Conservation (phyloP, 2,113 vertebrate genomes). For the Burhinus oedicnemus region DNA sequence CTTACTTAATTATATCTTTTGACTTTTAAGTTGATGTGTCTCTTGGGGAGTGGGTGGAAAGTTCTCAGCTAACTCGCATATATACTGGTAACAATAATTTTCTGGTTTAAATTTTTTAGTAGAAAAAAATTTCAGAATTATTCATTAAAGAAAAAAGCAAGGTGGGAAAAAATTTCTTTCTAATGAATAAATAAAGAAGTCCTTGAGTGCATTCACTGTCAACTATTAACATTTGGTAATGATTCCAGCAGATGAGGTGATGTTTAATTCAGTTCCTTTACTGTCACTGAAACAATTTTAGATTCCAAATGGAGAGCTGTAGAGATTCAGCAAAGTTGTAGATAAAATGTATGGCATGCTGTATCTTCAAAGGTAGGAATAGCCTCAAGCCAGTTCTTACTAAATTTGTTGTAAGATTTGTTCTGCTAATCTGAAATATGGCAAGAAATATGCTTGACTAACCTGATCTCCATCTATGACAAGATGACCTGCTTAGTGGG, state of each 20-base stretch:
- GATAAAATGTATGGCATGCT: neutral
- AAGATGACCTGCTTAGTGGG: neutral
- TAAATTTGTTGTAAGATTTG: neutral
- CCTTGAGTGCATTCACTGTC: neutral
- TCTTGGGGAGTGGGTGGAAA: neutral
- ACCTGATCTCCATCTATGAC: neutral
- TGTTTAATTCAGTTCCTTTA: neutral
- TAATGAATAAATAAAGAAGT: slow-evolving; percentile 2
- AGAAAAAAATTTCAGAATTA: neutral
- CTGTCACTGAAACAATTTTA: neutral
- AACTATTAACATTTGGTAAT: neutral
- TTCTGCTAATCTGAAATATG: neutral
- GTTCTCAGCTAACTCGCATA: neutral
- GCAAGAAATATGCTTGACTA: neutral
- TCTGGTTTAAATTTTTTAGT: neutral
- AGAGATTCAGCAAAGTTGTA: neutral
- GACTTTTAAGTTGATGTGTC: neutral
- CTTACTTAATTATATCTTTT: neutral
- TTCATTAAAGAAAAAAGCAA: neutral
- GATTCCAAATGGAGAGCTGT: neutral
- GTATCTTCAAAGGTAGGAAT: neutral
- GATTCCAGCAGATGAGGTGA: neutral
- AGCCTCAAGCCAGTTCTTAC: neutral
- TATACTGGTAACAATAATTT: neutral
- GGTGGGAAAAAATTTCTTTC: neutral